Evolutionary conservation across 2,113 vertebrate genomes (phyloP), one percentile per base, ranked within the genome.

Genomic region (Laticauda colubrina): DNA sequence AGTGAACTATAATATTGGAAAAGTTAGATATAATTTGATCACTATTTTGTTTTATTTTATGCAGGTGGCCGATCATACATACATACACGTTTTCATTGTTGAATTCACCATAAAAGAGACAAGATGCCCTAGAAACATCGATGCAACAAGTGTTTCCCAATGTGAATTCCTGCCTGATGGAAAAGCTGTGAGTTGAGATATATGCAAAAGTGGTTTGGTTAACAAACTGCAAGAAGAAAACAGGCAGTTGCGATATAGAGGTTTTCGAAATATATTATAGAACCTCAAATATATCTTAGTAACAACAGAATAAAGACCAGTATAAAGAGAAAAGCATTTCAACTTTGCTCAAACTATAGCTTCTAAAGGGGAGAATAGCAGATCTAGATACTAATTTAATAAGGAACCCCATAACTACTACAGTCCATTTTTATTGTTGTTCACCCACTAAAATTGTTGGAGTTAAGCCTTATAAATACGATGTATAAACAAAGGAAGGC

Each of bases 101-200:
- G 94, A 87, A 95, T 97, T 97, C 93, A 95, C 93, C 81, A 93
- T 96, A 94, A 96, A 92, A 64, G 95, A 97, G 94, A 94, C 93
- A 55, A 94, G 90, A 43, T 96, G 95, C 3, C 94, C 95, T 54
- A 95, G 92, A 93, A 45, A 75, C 0, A 53, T 3, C 5, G 0
- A 5, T 64, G 26, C 88, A 56, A 24, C 11, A 93, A 54, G 93
- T n/a, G 85, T 93, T 24, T 0, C 90, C 75, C 93, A 95, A 56
- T 96, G 96, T 91, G 93, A 96, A 91, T 96, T 96, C 94, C 95
- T 95, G 48, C 87, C 94, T 43, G 90, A 93, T 54, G 91, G 90
- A 92, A 56, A 95, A 0, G 43, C 94, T 87, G 96, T 97, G 95
- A 96, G 96, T 96, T 91, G 91, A 91, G 88, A 93, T 21, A 43